phyloP scores from a whole-genome alignment of 2,797 vertebrate species.

The Vireo griseus region DNA sequence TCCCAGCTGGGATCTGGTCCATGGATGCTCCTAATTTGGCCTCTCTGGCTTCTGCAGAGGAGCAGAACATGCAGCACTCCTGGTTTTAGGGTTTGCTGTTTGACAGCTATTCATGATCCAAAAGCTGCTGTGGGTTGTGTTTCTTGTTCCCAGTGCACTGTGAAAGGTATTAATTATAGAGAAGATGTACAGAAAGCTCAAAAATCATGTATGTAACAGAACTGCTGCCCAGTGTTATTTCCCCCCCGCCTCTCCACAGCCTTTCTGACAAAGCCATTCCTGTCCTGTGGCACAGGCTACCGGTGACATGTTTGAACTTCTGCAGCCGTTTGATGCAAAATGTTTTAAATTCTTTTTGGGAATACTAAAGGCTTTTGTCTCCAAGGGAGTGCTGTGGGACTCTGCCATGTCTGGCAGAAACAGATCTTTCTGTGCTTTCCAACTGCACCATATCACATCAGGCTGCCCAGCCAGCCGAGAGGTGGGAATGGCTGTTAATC shows the following conservation, averaged over 20 bases:
- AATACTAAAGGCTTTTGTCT: constrained; percentile 62
- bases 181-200: background rate
- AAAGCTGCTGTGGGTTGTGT: background rate
- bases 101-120: background rate
- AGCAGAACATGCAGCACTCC: background rate
- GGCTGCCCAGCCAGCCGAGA: background rate
- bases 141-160: background rate
- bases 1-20: background rate
- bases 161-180: background rate
- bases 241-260: background rate
- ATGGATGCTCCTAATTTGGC: background rate
- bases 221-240: background rate
- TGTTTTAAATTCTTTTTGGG: constrained; percentile 51
- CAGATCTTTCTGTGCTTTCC: background rate
- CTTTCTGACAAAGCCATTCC: background rate
- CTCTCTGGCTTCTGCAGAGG: background rate
- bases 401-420: background rate
- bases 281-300: background rate
- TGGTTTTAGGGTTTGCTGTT: background rate
- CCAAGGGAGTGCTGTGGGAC: background rate
- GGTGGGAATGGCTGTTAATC: constrained; percentile 1
- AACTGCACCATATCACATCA: fast-evolving
- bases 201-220: background rate
- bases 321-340: constrained; percentile 50
- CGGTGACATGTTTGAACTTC: constrained; percentile 30